Evolutionary conservation across 2,888 invertebrate species (phyloP).

Genomic region (Neelides folsomi): DNA sequence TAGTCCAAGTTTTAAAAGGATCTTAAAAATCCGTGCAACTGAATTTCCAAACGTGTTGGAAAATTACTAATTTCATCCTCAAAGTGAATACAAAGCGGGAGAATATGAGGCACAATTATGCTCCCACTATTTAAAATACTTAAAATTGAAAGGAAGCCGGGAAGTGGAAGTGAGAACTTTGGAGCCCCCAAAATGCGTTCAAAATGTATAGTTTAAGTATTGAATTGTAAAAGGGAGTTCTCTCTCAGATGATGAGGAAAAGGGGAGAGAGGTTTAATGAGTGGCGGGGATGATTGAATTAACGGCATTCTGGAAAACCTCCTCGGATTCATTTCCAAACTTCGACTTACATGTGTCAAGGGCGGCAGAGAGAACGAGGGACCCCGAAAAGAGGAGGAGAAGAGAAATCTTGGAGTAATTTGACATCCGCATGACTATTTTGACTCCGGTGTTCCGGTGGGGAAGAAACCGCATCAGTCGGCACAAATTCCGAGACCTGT

Average conservation of each 20-base stretch:
- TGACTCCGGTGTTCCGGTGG: no score
- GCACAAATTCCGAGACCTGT: no score
- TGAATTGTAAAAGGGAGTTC: background rate
- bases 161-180: background rate
- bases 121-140: no score
- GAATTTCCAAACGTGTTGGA: no score
- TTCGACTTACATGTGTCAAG: constrained; percentile 27
- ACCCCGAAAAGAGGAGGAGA: constrained; percentile 7
- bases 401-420: constrained; percentile 3
- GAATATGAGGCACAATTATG: no score
- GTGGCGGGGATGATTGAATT: background rate
- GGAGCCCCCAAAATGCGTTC: background rate
- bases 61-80: no score
- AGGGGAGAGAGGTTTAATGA: background rate
- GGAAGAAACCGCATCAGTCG: no score
- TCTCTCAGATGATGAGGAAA: background rate
- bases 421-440: background rate
- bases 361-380: constrained; percentile 16
- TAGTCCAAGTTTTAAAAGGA: no score
- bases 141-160: no score
- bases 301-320: constrained; percentile 6
- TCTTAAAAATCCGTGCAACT: no score
- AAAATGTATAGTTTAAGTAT: background rate
- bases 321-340: background rate
- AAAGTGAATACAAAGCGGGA: no score